A percentile compares a stretch with the other conserved stretches of the same genome.
Evolutionary conservation across 2,113 vertebrate genomes (phyloP).

Genomic region (Callithrix jacchus): DNA sequence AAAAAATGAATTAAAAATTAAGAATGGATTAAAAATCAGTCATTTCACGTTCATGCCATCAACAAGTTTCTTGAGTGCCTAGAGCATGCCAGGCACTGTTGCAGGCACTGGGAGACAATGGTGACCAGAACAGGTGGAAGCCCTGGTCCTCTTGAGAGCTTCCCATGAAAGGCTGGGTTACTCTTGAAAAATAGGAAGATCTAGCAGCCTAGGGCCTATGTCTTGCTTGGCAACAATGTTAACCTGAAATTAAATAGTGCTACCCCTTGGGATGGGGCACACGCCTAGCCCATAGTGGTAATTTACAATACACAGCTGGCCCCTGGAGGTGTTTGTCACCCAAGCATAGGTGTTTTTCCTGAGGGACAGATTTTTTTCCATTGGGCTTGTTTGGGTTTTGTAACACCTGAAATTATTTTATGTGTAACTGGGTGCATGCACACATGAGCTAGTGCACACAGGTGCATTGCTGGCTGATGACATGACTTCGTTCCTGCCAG

Average conservation of each 20-base stretch:
- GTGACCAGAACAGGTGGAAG: neutral
- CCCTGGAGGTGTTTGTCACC: conserved; percentile 35
- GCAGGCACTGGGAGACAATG: neutral
- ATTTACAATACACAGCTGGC: conserved; percentile 52
- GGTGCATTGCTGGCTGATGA: neutral
- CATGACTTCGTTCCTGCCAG: accelerated
- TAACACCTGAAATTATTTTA: neutral
- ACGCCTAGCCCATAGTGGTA: neutral
- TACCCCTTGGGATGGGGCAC: neutral
- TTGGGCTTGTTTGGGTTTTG: neutral
- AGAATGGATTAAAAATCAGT: neutral
- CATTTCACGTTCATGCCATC: neutral
- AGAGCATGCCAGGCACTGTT: neutral
- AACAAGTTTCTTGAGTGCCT: neutral
- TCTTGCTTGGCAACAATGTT: neutral
- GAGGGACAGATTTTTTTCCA: neutral
- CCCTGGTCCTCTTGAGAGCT: neutral
- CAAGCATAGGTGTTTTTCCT: neutral
- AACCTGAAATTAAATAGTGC: neutral
- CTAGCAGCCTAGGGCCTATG: neutral
- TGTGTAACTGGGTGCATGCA: neutral
- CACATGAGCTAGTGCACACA: accelerated
- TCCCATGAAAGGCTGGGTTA: neutral
- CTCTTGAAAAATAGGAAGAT: neutral
- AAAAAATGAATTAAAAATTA: neutral